Conservation (phyloP, 2,797 vertebrate genomes). For the Diglossa cyanea region DNA sequence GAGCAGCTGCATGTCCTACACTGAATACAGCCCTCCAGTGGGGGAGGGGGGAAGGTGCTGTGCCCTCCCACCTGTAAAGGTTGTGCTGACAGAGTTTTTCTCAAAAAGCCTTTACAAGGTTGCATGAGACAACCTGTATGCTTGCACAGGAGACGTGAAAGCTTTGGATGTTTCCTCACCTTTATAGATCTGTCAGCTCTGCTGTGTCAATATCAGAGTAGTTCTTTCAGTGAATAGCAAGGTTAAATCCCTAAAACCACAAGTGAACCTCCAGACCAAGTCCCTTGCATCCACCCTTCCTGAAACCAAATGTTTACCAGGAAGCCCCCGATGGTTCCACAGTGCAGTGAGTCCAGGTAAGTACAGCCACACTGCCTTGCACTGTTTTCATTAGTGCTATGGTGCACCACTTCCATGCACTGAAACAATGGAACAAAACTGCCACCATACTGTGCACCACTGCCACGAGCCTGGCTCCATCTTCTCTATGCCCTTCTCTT, state of each 20-base stretch:
- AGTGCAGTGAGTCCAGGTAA: not conserved
- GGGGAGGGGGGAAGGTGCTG: not conserved
- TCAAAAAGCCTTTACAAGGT: not conserved
- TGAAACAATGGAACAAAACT: not conserved
- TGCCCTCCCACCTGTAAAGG: too few relatives aligned
- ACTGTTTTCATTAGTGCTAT: not conserved
- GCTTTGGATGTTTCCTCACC: not conserved
- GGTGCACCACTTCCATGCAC: not conserved
- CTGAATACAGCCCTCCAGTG: rapidly evolving
- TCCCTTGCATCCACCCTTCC: not conserved
- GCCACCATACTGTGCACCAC: not conserved
- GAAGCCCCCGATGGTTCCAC: rapidly evolving
- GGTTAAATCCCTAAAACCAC: not conserved
- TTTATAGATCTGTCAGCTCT: not conserved
- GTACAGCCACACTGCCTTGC: not conserved
- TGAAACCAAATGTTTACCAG: not conserved
- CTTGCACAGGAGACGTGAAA: not conserved
- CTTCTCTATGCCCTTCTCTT: rapidly evolving
- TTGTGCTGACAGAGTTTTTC: not conserved
- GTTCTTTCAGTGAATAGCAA: not conserved
- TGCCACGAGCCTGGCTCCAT: not conserved
- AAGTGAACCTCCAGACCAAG: not conserved
- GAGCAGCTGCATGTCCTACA: not conserved
- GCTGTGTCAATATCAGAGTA: not conserved
- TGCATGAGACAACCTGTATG: rapidly evolving